Evolutionary conservation across 2,888 invertebrate species (phyloP).

Genomic region (Luffia ferchaultella): DNA sequence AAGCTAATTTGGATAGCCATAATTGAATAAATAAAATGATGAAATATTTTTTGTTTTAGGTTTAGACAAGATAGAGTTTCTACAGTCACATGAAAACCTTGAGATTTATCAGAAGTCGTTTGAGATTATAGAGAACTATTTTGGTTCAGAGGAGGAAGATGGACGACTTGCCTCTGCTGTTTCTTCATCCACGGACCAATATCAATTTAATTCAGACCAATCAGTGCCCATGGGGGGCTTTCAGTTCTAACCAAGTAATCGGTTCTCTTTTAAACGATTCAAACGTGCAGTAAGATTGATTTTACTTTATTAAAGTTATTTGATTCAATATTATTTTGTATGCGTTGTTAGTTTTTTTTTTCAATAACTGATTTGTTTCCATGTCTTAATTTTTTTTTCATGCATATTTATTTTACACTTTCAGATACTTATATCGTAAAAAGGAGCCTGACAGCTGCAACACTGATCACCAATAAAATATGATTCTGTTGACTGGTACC

Average conservation of each 20-base stretch:
- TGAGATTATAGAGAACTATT: constrained; percentile 95
- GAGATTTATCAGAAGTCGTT: constrained; percentile 98
- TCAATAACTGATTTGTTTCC: no score
- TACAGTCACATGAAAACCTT: constrained; percentile 96
- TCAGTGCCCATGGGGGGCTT: constrained; percentile 82
- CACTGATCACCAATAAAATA: no score
- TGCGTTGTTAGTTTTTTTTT: no score
- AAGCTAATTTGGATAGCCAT: no score
- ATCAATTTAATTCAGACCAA: constrained; percentile 75
- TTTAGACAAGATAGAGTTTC: constrained; percentile 96
- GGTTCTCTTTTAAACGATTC: background rate
- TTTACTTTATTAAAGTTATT: no score
- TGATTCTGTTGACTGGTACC: no score
- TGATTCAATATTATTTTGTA: no score
- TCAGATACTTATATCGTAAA: no score
- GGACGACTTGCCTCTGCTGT: constrained; percentile 80
- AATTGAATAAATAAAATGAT: no score
- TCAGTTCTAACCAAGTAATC: constrained; percentile 71
- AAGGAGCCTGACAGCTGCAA: no score
- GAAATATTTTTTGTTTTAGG: constrained; percentile 74
- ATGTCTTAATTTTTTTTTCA: no score
- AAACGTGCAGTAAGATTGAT: constrained; percentile 24
- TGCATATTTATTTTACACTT: no score
- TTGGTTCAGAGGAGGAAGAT: constrained; percentile 92
- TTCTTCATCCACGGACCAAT: constrained; percentile 78